Base-by-base conservation (phyloP, 2,888 invertebrate genomes). In the Torymus tubicola region DNA sequence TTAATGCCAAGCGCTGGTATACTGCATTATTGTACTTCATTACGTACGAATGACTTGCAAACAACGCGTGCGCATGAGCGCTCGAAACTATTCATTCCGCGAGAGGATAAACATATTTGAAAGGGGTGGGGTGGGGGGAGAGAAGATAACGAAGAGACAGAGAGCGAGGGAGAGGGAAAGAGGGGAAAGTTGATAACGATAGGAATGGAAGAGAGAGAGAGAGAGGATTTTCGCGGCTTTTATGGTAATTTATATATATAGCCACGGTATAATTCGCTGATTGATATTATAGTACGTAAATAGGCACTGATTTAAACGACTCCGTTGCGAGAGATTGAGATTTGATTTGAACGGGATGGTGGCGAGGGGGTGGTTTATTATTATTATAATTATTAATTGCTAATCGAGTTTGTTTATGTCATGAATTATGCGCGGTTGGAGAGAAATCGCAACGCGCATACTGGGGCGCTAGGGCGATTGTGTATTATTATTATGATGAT, bases 41-140 rank as follows among this genome's bases (percentile, higher is more conserved):
- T 72, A 80, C 58, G 72, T 72, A 76, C 57, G 71, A 80, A 75
- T 76, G 67, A 67, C 58, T 81, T n/a, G 70, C 71, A 75, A 81
- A 81, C 68, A 76, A 31, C 53, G 21, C 8, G 42, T 8, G 11
- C 14, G 67, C 16, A n/a, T 10, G 31, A 1, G 13, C 0, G n/a
- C 52, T 14, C 52, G 60, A 80, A 80, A 80, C 76, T 80, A 80
- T 75, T 80, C 65, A 71, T 76, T 67, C 50, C 12, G 16, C 71
- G 67, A 72, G 63, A 67, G 71, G 80, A 75, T 67, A 76, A 80
- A 80, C 67, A 67, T 71, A 76, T 72, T 80, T 67, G 67, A 16
- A 16, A 18, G n/a, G 3, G 67, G 53, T 21, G 64, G 57, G n/a
- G 50, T 52, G 10, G 71, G 0, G 24, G 2, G 52, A 24, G 24